Evolutionary conservation across 2,888 invertebrate genomes (phyloP), one percentile per base, ranked within the genome.

Genomic region (Tuberolachnus salignus): DNA sequence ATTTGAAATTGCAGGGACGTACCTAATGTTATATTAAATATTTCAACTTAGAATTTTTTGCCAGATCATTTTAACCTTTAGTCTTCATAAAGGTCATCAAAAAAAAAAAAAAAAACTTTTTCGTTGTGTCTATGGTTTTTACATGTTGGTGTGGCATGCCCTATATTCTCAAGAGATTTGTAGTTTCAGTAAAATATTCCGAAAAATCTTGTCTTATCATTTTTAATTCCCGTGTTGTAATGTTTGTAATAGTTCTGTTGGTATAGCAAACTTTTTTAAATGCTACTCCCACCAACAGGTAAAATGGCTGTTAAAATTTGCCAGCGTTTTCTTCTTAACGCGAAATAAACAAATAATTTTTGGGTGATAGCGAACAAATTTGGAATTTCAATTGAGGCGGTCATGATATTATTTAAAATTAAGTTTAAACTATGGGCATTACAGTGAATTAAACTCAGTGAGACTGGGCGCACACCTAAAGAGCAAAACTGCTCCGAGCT

Each of bases 401-500:
- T 51, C n/a, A 51, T 51, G 11, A n/a, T 51, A 67, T 67, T 26
- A 51, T 67, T 67, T 49, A 67, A 51, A 49, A 67, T 51, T 11
- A 67, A 51, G n/a, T 67, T 51, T 0, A 67, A 51, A 26, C 11
- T 67, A 67, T 67, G 51, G 16, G 26, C 26, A 1, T 49, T 26
- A 26, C 26, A 67, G 51, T 67, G 51, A 42, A 57, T n/a, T n/a
- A 59, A 44, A 71, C 26, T 70, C 53, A n/a, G 53, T 10, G 53
- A 34, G 34, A 19, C 26, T 0, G n/a, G n/a, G n/a, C n/a, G n/a
- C n/a, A n/a, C n/a, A n/a, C n/a, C n/a, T n/a, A n/a, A n/a, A n/a
- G n/a, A n/a, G n/a, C n/a, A n/a, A n/a, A n/a, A n/a, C n/a, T n/a
- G n/a, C n/a, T n/a, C n/a, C n/a, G n/a, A n/a, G n/a, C n/a, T n/a